A percentile compares a stretch with the other conserved stretches of the same genome.
Conservation (phyloP, 2,797 vertebrate species). For the Microchirus variegatus region DNA sequence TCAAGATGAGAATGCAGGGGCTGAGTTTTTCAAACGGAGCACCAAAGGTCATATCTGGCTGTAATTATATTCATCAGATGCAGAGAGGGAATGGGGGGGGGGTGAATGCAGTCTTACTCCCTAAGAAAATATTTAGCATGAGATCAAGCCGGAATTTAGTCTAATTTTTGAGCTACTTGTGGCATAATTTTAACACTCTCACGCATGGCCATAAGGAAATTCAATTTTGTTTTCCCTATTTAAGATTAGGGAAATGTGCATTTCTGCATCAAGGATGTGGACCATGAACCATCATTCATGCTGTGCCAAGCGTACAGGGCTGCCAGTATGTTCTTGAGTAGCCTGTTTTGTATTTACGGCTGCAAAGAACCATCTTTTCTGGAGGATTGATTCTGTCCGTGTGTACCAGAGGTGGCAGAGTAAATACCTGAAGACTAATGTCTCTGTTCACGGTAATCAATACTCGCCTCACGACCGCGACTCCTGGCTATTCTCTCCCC, state of each 20-base stretch:
- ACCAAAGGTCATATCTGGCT: conserved; percentile 85
- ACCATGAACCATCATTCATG: conserved; percentile 81
- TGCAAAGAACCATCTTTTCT: conserved; percentile 87
- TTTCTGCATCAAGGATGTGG: conserved; percentile 37
- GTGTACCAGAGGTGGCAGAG: conserved; percentile 92
- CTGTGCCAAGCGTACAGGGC: conserved; percentile 62
- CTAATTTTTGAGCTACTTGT: conserved; percentile 61
- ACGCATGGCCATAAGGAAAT: no score
- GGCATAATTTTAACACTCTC: conserved; percentile 27
- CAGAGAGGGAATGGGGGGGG: conserved; percentile 63
- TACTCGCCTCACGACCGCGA: conserved; percentile 93
- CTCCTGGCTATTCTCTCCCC: conserved; percentile 92
- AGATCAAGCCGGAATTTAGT: conserved; percentile 58
- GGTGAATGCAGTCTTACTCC: conserved; percentile 60
- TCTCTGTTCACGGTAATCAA: conserved; percentile 94
- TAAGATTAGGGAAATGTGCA: conserved; percentile 16
- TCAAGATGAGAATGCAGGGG: conserved; percentile 71
- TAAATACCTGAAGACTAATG: conserved; percentile 99
- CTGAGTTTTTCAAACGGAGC: conserved; percentile 75
- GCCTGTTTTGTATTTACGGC: conserved; percentile 87
- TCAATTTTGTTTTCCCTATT: background rate
- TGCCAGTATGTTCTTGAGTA: conserved; percentile 71
- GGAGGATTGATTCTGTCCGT: conserved; percentile 90
- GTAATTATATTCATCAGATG: conserved; percentile 83
- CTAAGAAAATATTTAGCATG: conserved; percentile 71